Percentiles rank a stretch among this genome's conserved stretches.
Evolutionary conservation across 1,140 invertebrate species (phyloP).

Genomic region (Penaeus chinensis): DNA sequence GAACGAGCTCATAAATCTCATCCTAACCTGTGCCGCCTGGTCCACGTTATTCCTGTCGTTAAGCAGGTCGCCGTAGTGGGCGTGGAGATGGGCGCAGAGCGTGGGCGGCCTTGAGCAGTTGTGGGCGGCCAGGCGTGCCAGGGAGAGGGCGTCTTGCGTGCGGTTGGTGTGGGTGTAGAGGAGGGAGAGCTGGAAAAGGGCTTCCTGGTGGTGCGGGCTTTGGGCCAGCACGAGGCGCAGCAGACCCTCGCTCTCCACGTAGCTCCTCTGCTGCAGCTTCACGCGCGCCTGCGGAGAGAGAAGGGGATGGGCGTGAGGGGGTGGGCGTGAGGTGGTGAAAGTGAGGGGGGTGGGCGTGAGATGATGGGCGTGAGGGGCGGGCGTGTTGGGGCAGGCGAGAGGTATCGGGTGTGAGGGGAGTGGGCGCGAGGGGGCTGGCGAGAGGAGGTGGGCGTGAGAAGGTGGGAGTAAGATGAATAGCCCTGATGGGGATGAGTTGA

Average conservation of each 20-base stretch:
- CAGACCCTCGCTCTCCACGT: conserved; percentile 45
- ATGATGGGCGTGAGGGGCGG: neutral
- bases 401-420: too few relatives aligned
- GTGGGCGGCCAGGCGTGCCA: conserved; percentile 45
- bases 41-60: conserved; percentile 30
- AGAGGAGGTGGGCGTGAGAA: too few relatives aligned
- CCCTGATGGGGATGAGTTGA: too few relatives aligned
- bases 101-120: conserved; percentile 48
- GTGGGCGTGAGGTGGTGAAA: neutral
- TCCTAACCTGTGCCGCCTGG: conserved; percentile 42
- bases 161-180: conserved; percentile 59
- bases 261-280: conserved; percentile 54
- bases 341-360: neutral
- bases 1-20: neutral
- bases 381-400: too few relatives aligned
- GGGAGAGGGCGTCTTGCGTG: conserved; percentile 40
- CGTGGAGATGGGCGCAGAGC: conserved; percentile 55
- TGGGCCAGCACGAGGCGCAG: conserved; percentile 13
- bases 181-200: conserved; percentile 55
- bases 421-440: too few relatives aligned
- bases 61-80: conserved; percentile 51
- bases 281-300: conserved; percentile 38
- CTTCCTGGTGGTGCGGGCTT: conserved; percentile 39
- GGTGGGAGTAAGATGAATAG: too few relatives aligned
- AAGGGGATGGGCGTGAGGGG: neutral